Percentiles rank a stretch among this genome's conserved stretches.
These are phyloP conservation scores for Sitta europaea DNA, from an alignment of 2,113 vertebrate species.

Conservation along the genomic window DNA sequence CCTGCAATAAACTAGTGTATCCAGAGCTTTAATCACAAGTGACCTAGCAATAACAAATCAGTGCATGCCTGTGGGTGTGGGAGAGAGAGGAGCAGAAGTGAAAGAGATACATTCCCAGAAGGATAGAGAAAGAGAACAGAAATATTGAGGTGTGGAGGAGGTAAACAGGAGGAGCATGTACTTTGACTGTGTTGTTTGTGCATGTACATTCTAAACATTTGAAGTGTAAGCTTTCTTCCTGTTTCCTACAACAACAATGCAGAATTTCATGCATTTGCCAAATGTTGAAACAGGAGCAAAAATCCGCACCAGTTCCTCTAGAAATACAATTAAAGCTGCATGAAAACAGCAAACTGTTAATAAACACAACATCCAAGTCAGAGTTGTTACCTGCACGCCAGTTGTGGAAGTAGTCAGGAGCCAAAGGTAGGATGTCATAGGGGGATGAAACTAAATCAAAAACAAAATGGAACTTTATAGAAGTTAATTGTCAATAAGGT, in stretches of 20 bases:
- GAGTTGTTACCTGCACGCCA: background rate
- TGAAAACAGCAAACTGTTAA: background rate
- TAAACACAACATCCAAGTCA: background rate
- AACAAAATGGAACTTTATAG: background rate
- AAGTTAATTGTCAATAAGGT: background rate
- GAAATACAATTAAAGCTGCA: background rate
- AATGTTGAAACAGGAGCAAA: conserved; percentile 15
- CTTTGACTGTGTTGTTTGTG: background rate
- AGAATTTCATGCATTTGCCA: background rate
- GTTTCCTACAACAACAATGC: background rate
- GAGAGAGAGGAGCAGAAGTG: background rate
- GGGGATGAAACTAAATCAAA: background rate
- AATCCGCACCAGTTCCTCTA: background rate
- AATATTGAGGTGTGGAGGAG: background rate
- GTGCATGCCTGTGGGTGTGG: conserved; percentile 29
- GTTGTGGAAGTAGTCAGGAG: background rate
- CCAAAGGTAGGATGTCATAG: background rate
- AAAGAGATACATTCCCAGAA: background rate
- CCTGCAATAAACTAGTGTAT: conserved; percentile 16
- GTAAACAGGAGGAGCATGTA: background rate
- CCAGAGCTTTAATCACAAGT: conserved; percentile 46
- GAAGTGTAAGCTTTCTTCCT: conserved; percentile 13
- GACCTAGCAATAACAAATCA: conserved; percentile 50
- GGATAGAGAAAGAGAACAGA: background rate
- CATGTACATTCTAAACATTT: background rate